Conservation (phyloP, 2,888 invertebrate genomes). For the Lottia gigantea region DNA sequence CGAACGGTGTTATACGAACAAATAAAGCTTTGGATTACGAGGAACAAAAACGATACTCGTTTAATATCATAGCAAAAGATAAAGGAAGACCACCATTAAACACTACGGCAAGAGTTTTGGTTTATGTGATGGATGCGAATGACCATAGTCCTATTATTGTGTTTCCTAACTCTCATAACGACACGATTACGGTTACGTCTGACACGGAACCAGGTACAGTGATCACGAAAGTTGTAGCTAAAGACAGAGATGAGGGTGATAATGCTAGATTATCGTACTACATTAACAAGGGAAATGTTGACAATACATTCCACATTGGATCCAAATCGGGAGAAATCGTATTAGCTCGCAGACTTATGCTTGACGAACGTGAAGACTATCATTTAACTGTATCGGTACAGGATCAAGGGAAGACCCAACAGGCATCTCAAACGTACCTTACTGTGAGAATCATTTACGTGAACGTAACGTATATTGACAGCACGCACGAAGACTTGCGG, state of each 20-base stretch:
- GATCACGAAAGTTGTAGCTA: slow-evolving; percentile 39
- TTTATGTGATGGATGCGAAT: slow-evolving; percentile 55
- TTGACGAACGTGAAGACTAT: slow-evolving; percentile 38
- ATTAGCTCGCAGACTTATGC: slow-evolving; percentile 33
- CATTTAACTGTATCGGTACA: slow-evolving; percentile 42
- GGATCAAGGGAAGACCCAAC: slow-evolving; percentile 48
- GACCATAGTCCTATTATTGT: slow-evolving; percentile 55
- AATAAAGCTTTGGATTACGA: slow-evolving; percentile 48
- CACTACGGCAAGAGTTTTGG: slow-evolving; percentile 43
- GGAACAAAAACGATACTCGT: slow-evolving; percentile 36
- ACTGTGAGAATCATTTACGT: slow-evolving; percentile 29
- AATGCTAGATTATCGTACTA: slow-evolving; percentile 46
- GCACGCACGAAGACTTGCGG: slow-evolving; percentile 29
- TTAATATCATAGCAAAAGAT: slow-evolving; percentile 51
- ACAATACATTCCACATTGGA: slow-evolving; percentile 38
- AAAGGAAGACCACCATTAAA: slow-evolving; percentile 46
- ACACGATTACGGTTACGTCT: slow-evolving; percentile 36
- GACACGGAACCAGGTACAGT: slow-evolving; percentile 30
- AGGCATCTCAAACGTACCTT: slow-evolving; percentile 36
- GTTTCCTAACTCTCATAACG: slow-evolving; percentile 46
- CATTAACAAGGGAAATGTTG: slow-evolving; percentile 41
- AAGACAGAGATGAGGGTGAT: slow-evolving; percentile 46
- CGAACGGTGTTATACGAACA: slow-evolving; percentile 41
- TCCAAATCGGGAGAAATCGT: slow-evolving; percentile 40
- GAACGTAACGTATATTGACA: slow-evolving; percentile 18